Conservation (phyloP, 2,888 invertebrate genomes). For the Limnephilus lunatus region DNA sequence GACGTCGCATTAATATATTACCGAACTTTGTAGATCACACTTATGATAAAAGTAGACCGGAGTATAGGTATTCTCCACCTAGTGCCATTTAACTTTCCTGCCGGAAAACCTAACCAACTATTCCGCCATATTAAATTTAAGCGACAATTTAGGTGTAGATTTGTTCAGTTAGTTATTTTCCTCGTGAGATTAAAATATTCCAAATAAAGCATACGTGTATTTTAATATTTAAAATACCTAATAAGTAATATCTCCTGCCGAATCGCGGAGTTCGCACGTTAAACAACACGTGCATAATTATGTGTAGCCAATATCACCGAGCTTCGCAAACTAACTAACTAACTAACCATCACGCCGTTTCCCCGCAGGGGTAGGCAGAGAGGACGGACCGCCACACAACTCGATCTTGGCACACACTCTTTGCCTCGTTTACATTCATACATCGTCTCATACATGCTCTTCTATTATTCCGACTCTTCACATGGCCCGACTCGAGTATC, state of each 20-base stretch:
- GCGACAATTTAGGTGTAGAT: not conserved
- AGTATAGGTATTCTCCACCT: not conserved
- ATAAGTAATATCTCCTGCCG: too few relatives aligned
- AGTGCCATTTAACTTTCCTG: not conserved
- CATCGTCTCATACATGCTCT: too few relatives aligned
- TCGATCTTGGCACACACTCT: too few relatives aligned
- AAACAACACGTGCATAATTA: not conserved
- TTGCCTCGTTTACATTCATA: too few relatives aligned
- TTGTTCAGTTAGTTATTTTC: not conserved
- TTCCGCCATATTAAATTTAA: constrained; percentile 21
- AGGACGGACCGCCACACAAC: too few relatives aligned
- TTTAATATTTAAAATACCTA: not conserved
- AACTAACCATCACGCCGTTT: too few relatives aligned
- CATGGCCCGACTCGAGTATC: too few relatives aligned
- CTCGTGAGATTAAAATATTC: not conserved
- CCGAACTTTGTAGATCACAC: constrained; percentile 22
- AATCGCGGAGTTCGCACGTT: too few relatives aligned
- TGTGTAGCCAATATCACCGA: not conserved
- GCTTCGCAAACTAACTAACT: too few relatives aligned
- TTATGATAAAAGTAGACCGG: constrained; percentile 28
- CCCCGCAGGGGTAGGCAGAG: too few relatives aligned
- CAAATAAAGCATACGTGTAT: not conserved
- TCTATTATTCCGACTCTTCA: too few relatives aligned
- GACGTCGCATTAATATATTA: constrained; percentile 33
- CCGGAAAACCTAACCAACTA: constrained; percentile 9